phyloP scores from a whole-genome alignment of 2,797 vertebrate species.

The Semotilus atromaculatus region DNA sequence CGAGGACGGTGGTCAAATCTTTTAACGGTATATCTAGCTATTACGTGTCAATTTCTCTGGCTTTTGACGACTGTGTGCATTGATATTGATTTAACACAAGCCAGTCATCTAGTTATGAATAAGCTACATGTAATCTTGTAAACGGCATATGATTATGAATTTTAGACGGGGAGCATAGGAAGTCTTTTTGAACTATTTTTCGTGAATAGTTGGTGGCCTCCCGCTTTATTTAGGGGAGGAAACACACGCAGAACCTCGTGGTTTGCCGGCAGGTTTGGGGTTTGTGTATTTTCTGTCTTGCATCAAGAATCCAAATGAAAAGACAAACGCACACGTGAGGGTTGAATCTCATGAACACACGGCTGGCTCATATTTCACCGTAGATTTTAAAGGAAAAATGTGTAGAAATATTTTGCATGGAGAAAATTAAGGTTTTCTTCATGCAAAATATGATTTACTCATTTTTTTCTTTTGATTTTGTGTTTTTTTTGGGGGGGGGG shows the following conservation, averaged over 20 bases:
- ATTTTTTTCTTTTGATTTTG: not conserved
- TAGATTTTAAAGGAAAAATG: not conserved
- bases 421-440: not conserved
- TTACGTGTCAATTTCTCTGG: conserved; percentile 71
- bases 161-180: conserved; percentile 62
- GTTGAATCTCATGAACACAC: not conserved
- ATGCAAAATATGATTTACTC: not conserved
- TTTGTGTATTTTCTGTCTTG: conserved; percentile 76
- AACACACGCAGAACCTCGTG: conserved; percentile 25
- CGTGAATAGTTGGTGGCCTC: conserved; percentile 61
- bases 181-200: conserved; percentile 45
- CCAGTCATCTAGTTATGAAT: conserved; percentile 73
- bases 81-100: conserved; percentile 72
- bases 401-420: not conserved
- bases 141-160: conserved; percentile 71
- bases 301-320: conserved; percentile 79
- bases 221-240: conserved; percentile 57
- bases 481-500: too few species aligned
- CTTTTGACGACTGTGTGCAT: conserved; percentile 68
- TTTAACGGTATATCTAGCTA: conserved; percentile 65
- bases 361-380: not conserved
- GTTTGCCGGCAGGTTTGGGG: conserved; percentile 70
- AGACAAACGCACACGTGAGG: conserved; percentile 55
- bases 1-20: conserved; percentile 58
- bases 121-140: conserved; percentile 73